phyloP scores from a whole-genome alignment of 2,797 vertebrate species.

The Channallabes apus region DNA sequence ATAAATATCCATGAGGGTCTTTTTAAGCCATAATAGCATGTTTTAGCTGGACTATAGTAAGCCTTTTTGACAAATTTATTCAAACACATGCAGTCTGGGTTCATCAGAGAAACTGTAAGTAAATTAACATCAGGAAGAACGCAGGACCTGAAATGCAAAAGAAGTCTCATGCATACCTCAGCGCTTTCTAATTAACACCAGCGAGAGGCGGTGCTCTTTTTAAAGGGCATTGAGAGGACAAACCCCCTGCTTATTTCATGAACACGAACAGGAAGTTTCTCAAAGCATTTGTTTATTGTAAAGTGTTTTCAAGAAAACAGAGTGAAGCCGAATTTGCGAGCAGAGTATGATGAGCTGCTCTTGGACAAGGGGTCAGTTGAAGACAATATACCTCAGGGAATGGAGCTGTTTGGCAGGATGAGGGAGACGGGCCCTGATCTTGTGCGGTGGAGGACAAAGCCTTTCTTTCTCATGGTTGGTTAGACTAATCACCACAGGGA shows the following conservation, averaged over 20 bases:
- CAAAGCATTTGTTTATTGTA: constrained; percentile 36
- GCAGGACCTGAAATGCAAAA: constrained; percentile 8
- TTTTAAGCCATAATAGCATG: not conserved
- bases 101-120: not conserved
- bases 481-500: constrained; percentile 74
- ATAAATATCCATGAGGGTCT: not conserved
- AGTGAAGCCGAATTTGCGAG: constrained; percentile 21
- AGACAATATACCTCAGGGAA: constrained; percentile 60
- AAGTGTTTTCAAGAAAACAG: constrained; percentile 22
- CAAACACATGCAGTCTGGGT: not conserved
- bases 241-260: constrained; percentile 35
- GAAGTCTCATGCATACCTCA: constrained; percentile 38
- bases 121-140: constrained; percentile 20
- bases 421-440: constrained; percentile 58
- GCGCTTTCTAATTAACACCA: constrained; percentile 43
- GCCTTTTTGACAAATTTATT: constrained; percentile 4
- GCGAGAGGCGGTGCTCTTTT: constrained; percentile 14
- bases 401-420: constrained; percentile 64
- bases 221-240: constrained; percentile 41
- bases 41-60: not conserved
- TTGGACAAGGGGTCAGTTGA: constrained; percentile 66
- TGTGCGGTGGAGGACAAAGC: constrained; percentile 65
- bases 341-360: constrained; percentile 67
- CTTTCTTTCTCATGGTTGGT: constrained; percentile 69
- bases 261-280: constrained; percentile 30